phyloP scores from a whole-genome alignment of 2,888 invertebrate species.

The Lycophotia porphyrea region DNA sequence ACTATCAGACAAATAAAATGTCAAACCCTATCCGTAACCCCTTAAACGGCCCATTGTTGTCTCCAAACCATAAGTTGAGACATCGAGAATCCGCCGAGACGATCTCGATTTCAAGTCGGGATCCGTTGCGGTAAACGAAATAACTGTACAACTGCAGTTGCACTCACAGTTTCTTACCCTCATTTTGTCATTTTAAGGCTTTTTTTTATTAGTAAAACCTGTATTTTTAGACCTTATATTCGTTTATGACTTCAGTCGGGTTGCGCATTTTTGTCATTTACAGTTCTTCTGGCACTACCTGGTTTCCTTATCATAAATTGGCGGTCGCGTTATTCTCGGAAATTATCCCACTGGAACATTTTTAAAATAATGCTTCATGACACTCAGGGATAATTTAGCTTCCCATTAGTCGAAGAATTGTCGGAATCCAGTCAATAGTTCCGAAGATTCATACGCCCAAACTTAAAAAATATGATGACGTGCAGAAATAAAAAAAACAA shows the following conservation, averaged over 20 bases:
- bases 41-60: slow-evolving; percentile 44
- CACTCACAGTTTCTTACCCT: slow-evolving; percentile 48
- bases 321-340: neutral
- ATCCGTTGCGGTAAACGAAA: slow-evolving; percentile 23
- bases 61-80: slow-evolving; percentile 44
- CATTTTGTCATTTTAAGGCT: slow-evolving; percentile 37
- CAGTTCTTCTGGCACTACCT: neutral
- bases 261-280: too few relatives aligned
- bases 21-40: slow-evolving; percentile 1
- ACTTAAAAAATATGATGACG: neutral
- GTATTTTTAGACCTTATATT: slow-evolving; percentile 28
- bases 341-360: neutral
- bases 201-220: slow-evolving; percentile 46
- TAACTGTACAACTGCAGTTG: slow-evolving; percentile 50
- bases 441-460: neutral
- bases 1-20: neutral
- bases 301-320: neutral
- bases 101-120: slow-evolving; percentile 24
- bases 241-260: neutral
- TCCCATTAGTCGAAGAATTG: neutral
- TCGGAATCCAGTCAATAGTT: neutral
- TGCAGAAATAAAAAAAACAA: neutral
- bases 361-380: neutral
- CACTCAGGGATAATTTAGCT: neutral
- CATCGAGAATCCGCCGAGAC: slow-evolving; percentile 17